phyloP scores from a whole-genome alignment of 2,113 vertebrate species.

The Onychostruthus taczanowskii region DNA sequence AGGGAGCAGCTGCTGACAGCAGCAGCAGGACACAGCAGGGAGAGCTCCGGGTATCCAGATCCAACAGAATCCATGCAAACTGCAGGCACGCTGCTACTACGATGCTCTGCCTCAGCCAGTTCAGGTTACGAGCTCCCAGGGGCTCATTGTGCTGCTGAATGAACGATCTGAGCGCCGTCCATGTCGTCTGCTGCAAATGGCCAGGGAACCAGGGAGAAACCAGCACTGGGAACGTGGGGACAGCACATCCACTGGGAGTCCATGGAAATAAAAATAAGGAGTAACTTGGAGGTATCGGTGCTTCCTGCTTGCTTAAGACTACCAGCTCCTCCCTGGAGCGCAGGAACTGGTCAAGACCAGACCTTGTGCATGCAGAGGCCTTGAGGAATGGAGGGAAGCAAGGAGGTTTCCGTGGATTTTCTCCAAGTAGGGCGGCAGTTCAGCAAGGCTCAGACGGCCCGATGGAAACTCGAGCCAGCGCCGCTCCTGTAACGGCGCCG shows the following conservation, averaged over 20 bases:
- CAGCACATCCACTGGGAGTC: accelerated
- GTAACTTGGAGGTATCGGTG: accelerated
- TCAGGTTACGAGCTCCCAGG: not conserved
- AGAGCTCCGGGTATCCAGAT: not conserved
- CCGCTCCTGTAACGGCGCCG: not conserved
- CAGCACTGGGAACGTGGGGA: accelerated
- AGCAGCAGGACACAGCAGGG: not conserved
- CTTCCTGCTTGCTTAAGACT: not conserved
- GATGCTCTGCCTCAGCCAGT: not conserved
- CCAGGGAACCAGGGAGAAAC: not conserved
- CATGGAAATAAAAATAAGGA: accelerated
- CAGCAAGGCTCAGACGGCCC: not conserved
- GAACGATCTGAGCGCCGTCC: not conserved
- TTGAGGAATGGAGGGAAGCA: not conserved
- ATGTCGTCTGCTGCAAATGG: not conserved
- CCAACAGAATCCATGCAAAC: not conserved
- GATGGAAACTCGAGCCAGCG: not conserved
- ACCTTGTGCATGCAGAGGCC: not conserved
- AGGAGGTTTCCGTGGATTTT: not conserved
- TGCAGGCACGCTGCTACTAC: not conserved
- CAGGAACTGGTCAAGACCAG: accelerated
- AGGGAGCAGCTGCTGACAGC: not conserved
- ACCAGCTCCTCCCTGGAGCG: not conserved
- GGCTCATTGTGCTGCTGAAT: not conserved
- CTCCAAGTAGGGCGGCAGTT: constrained; percentile 35